phyloP scores from a whole-genome alignment of 2,113 vertebrate species.

The Syngnathus scovelli region DNA sequence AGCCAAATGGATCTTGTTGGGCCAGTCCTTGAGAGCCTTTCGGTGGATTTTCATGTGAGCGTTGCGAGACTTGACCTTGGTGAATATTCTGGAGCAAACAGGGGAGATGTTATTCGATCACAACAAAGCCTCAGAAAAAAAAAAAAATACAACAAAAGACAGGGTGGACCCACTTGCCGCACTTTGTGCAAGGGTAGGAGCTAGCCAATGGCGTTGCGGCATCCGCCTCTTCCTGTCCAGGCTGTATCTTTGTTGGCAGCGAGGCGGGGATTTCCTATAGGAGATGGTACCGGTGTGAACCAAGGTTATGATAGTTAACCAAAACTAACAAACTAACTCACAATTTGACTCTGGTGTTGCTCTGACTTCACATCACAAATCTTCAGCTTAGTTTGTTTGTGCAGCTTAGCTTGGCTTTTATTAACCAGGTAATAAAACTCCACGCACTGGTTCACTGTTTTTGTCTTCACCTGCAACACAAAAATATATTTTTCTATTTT shows the following conservation, averaged over 20 bases:
- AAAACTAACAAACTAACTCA: neutral
- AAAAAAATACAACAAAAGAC: neutral
- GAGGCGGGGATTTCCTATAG: conserved; percentile 42
- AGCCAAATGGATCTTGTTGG: conserved; percentile 48
- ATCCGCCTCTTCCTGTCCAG: conserved; percentile 38
- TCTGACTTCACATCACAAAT: conserved; percentile 34
- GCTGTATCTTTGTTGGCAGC: conserved; percentile 40
- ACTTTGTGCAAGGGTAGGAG: conserved; percentile 77
- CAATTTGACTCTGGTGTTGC: neutral
- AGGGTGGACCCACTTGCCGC: conserved; percentile 73
- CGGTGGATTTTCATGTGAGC: conserved; percentile 82
- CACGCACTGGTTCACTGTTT: conserved; percentile 67
- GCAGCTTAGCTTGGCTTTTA: conserved; percentile 64
- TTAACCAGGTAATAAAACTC: conserved; percentile 76
- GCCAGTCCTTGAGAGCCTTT: conserved; percentile 70
- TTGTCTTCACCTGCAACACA: conserved; percentile 65
- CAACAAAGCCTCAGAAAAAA: conserved; percentile 4
- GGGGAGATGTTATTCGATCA: conserved; percentile 13
- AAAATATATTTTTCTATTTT: conserved; percentile 3
- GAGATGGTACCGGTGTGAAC: neutral
- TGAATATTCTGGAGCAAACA: conserved; percentile 68
- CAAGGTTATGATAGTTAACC: too few species aligned
- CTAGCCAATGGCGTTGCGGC: conserved; percentile 57
- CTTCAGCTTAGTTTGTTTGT: conserved; percentile 49
- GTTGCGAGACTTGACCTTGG: conserved; percentile 78